Evolutionary conservation across 64 coral and sea anemone genomes (phyloP).

Genomic region (Montipora cactus): DNA sequence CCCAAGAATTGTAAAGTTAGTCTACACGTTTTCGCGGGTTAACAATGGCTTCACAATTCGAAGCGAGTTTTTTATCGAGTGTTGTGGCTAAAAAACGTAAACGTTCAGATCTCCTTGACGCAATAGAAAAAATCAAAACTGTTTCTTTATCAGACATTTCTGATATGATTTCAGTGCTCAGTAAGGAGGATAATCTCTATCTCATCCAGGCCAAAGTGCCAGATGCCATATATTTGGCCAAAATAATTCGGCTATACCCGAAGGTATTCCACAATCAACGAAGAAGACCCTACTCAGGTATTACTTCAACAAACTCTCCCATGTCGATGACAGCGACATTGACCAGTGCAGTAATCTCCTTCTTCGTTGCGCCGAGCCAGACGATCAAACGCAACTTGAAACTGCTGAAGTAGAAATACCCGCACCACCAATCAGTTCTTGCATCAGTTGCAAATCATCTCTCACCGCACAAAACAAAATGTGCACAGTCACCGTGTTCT

Average conservation of each 20-base stretch:
- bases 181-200: neutral
- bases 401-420: neutral
- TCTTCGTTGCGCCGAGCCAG: neutral
- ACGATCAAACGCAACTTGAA: neutral
- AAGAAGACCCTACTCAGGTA: neutral
- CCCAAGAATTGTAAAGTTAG: no score
- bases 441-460: neutral
- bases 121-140: neutral
- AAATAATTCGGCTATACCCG: neutral
- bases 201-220: neutral
- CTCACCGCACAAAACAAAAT: conserved; percentile 22
- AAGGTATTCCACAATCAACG: neutral
- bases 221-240: neutral
- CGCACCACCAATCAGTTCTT: neutral
- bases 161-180: neutral
- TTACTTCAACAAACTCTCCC: neutral
- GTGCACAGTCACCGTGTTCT: conserved; percentile 3
- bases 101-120: neutral
- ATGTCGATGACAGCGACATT: neutral
- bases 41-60: neutral
- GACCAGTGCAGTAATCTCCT: neutral
- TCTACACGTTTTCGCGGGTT: no score
- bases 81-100: neutral
- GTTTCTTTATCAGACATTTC: neutral
- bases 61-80: neutral